Base-by-base conservation (phyloP, 2,888 invertebrate genomes). In the Cybosia mesomella region DNA sequence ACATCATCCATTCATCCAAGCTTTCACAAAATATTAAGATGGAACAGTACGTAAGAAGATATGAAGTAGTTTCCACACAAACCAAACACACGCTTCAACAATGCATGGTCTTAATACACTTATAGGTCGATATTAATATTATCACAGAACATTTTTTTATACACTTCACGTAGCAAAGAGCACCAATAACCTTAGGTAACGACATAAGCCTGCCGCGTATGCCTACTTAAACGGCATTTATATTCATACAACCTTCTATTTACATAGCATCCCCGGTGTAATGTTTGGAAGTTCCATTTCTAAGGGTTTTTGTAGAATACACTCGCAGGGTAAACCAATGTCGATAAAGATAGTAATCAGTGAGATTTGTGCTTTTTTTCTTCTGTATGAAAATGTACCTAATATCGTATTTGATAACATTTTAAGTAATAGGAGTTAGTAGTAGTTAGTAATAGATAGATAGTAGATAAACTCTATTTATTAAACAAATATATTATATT, bases 191-290 rank as follows among this genome's bases (percentile, higher is more conserved):
- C 77, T 78, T 67, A 82, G 80, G 84, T 84, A 81, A 82, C 74
- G 73, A 76, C 71, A 76, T 76, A 82, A 82, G 79, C 82, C 82
- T 69, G 76, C 86, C 88, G 86, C 89, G 85, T 86, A 83, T 83
- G 82, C 87, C 92, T 92, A 89, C 92, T 94, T 94, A 92, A 87
- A 90, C 83, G 82, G 83, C 92, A 93, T 94, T 94, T 94, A 92
- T 93, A 94, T 94, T 94, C 94, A 94, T 94, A 94, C 92, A 92
- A 90, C 90, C 90, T 82, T 86, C 89, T 93, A 93, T 94, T 94
- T 94, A 93, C 93, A 92, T 94, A 92, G 85, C 88, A 89, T 88
- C 89, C 92, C 89, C 84, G 76, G 87, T 88, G 88, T 89, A 90
- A 91, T 84, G 87, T 86, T 82, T 81, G 83, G 81, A 86, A 89